Evolutionary conservation across 2,888 invertebrate species (phyloP).

Genomic region (Lomographa bimaculata): DNA sequence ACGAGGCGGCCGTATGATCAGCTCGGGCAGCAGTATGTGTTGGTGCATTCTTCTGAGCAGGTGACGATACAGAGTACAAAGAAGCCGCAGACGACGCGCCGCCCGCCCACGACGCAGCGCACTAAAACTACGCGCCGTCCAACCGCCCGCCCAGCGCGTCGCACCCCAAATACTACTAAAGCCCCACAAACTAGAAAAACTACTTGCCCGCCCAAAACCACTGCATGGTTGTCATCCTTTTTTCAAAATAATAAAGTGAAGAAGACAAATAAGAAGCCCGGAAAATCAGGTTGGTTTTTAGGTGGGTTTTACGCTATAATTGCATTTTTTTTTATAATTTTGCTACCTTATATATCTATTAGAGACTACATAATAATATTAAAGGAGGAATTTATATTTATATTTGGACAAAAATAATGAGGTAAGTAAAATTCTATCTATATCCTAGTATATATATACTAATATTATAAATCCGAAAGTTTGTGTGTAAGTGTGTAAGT

Average conservation of each 20-base stretch:
- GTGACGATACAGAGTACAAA: slow-evolving; percentile 38
- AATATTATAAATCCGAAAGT: too few species aligned
- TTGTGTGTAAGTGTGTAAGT: too few species aligned
- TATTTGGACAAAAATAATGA: too few species aligned
- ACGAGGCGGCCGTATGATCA: slow-evolving; percentile 43
- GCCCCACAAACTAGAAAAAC: slow-evolving; percentile 50
- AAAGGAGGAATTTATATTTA: too few species aligned
- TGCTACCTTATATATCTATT: too few species aligned
- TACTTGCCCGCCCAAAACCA: slow-evolving; percentile 55
- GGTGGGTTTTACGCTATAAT: too few species aligned
- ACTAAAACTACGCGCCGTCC: slow-evolving; percentile 39
- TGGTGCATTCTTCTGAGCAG: slow-evolving; percentile 46
- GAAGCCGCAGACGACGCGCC: slow-evolving; percentile 39
- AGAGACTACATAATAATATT: too few species aligned
- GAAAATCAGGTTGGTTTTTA: slow-evolving; percentile 70
- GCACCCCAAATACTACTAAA: slow-evolving; percentile 53
- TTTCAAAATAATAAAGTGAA: slow-evolving; percentile 58
- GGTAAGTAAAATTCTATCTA: too few species aligned
- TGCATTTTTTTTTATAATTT: too few species aligned
- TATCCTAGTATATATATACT: too few species aligned
- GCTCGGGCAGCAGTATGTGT: slow-evolving; percentile 51
- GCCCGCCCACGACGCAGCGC: slow-evolving; percentile 35
- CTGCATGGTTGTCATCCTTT: slow-evolving; percentile 63
- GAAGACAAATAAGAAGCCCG: slow-evolving; percentile 53
- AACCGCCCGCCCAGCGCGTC: slow-evolving; percentile 35